Conservation (phyloP, 2,888 invertebrate species). For the Perithous albicinctus region DNA sequence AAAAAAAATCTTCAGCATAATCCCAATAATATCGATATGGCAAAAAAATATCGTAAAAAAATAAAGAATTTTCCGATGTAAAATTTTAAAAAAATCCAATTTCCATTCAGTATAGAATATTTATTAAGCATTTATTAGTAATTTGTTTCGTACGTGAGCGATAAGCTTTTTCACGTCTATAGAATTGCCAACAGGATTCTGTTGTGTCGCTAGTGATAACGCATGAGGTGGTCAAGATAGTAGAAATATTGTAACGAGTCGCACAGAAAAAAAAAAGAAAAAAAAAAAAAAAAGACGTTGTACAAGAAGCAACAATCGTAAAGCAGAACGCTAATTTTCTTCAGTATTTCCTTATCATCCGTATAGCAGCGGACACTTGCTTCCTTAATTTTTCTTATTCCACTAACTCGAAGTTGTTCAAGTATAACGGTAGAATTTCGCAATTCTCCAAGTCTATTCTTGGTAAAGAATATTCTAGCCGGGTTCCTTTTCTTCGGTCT, state of each 20-base stretch:
- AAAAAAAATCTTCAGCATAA: too few relatives aligned
- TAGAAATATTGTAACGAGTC: not conserved
- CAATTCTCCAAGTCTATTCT: not conserved
- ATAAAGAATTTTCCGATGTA: too few relatives aligned
- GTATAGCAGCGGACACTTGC: not conserved
- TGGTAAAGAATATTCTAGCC: not conserved
- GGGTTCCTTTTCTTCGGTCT: constrained; percentile 3
- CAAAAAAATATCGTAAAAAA: too few relatives aligned
- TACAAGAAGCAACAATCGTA: not conserved
- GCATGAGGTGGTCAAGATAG: not conserved
- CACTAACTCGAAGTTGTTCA: not conserved
- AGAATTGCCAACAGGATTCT: not conserved
- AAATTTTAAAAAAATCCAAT: too few relatives aligned
- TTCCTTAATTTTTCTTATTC: not conserved
- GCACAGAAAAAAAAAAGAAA: not conserved
- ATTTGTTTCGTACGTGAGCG: not conserved
- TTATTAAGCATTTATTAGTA: too few relatives aligned
- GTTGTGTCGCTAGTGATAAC: not conserved
- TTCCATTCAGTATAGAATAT: not conserved
- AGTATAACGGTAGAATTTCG: not conserved
- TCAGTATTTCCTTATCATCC: not conserved
- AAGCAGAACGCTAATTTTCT: not conserved
- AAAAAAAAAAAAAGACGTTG: too few relatives aligned
- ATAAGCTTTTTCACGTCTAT: not conserved
- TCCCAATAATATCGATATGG: too few relatives aligned